Conservation (phyloP, 2,888 invertebrate species). For the Nomada goodeniana region DNA sequence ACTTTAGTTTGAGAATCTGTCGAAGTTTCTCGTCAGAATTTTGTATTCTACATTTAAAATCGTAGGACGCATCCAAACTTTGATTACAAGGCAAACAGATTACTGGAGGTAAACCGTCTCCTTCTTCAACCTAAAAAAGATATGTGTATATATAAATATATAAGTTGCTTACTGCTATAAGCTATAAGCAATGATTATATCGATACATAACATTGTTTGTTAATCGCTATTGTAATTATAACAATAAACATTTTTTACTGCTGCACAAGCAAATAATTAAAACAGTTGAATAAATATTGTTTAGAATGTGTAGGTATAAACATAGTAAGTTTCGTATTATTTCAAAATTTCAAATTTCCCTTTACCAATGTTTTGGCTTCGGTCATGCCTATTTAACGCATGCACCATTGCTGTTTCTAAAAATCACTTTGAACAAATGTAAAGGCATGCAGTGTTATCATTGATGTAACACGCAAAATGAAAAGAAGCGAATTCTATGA, state of each 20-base stretch:
- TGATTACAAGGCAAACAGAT: constrained; percentile 77
- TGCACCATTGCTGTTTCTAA: not conserved
- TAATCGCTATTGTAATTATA: not conserved
- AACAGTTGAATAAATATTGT: constrained; percentile 13
- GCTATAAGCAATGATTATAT: not conserved
- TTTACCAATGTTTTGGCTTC: constrained; percentile 24
- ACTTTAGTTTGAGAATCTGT: constrained; percentile 63
- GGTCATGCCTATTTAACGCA: constrained; percentile 18
- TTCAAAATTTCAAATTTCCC: constrained; percentile 14
- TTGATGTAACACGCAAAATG: not conserved
- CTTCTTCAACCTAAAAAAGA: constrained; percentile 74
- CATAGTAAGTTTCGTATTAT: not conserved
- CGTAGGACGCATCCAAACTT: constrained; percentile 75
- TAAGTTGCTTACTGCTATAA: too few relatives aligned
- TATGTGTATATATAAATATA: not conserved
- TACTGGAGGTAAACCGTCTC: constrained; percentile 77
- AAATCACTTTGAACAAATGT: not conserved
- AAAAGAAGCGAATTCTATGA: not conserved
- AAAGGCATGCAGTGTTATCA: not conserved
- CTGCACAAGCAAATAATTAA: not conserved
- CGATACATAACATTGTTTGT: not conserved
- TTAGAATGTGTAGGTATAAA: not conserved
- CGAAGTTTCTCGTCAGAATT: constrained; percentile 77
- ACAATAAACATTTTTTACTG: not conserved
- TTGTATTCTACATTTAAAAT: constrained; percentile 79